Percentiles rank a stretch among this genome's conserved stretches.
phyloP scores from a whole-genome alignment of 2,797 vertebrate species.

The Chaenodraco wilsoni region DNA sequence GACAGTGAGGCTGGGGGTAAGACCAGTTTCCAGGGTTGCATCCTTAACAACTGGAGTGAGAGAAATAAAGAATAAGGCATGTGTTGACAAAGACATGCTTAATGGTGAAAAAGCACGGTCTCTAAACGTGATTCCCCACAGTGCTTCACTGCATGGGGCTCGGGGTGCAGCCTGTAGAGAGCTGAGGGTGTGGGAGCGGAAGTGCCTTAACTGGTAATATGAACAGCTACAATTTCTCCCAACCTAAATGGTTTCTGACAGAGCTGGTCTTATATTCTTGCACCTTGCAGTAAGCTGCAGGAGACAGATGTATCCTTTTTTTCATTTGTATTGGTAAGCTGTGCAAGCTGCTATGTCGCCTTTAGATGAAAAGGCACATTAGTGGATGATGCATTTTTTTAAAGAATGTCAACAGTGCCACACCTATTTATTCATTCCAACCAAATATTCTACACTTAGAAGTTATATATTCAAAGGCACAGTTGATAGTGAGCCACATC shows the following conservation, averaged over 20 bases:
- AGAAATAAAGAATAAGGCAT: constrained; percentile 3
- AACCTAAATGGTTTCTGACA: constrained; percentile 59
- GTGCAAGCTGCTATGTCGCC: constrained; percentile 28
- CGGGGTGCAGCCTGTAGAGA: constrained; percentile 12
- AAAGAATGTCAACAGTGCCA: constrained; percentile 51
- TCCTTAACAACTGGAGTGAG: constrained; percentile 23
- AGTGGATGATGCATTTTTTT: constrained; percentile 33
- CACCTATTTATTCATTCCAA: constrained; percentile 44
- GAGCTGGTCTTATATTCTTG: constrained; percentile 45
- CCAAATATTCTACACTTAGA: background rate
- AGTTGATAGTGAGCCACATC: constrained; percentile 10
- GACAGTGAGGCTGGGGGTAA: constrained; percentile 43
- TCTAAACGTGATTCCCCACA: constrained; percentile 30
- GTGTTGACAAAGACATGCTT: constrained; percentile 6
- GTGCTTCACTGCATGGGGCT: constrained; percentile 10
- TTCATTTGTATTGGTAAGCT: constrained; percentile 32
- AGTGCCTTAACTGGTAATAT: constrained; percentile 41
- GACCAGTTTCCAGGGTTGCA: constrained; percentile 46
- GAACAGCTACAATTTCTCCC: constrained; percentile 37
- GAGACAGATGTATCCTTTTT: constrained; percentile 33
- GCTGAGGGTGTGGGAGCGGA: constrained; percentile 24
- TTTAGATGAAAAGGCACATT: constrained; percentile 17
- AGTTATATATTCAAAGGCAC: background rate
- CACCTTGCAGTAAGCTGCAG: constrained; percentile 50
- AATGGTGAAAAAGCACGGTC: constrained; percentile 8